A percentile compares a stretch with the other conserved stretches of the same genome.
phyloP scores from a whole-genome alignment of 2,113 vertebrate species.

The Diphyllodes magnificus region DNA sequence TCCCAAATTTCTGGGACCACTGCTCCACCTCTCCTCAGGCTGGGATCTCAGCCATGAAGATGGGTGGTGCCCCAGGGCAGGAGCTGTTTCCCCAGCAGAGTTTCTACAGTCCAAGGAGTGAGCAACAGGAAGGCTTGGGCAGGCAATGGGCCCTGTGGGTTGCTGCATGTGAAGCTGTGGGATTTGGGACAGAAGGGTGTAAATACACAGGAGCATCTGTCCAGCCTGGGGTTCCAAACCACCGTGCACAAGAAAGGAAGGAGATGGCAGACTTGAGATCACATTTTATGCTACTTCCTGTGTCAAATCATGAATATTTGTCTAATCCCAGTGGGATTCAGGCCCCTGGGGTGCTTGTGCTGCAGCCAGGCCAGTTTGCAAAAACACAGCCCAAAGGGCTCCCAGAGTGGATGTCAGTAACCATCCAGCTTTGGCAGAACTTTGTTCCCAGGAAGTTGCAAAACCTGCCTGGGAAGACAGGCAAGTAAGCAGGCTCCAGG shows the following conservation, averaged over 20 bases:
- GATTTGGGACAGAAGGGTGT: not conserved
- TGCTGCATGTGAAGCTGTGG: not conserved
- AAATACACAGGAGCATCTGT: not conserved
- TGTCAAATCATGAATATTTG: not conserved
- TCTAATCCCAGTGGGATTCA: not conserved
- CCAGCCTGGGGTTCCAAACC: not conserved
- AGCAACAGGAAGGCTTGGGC: not conserved
- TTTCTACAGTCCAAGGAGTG: not conserved
- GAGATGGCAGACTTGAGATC: not conserved
- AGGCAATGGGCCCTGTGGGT: not conserved
- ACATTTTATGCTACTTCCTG: not conserved
- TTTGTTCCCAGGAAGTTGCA: conserved; percentile 1
- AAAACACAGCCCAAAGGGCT: not conserved
- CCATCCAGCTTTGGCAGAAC: not conserved
- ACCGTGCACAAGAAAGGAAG: rapidly evolving
- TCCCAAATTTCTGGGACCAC: not conserved
- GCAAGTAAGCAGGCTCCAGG: not conserved
- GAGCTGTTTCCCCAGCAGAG: not conserved
- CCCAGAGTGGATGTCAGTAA: not conserved
- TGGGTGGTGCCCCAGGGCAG: not conserved
- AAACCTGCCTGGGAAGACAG: not conserved
- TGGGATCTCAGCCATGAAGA: not conserved
- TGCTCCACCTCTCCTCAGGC: not conserved
- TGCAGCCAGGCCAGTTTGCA: not conserved
- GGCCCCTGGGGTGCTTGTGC: not conserved